Percentiles rank a stretch among this genome's conserved stretches.
Evolutionary conservation across 1,140 invertebrate genomes (phyloP).

Genomic region (Copidosoma floridanum): DNA sequence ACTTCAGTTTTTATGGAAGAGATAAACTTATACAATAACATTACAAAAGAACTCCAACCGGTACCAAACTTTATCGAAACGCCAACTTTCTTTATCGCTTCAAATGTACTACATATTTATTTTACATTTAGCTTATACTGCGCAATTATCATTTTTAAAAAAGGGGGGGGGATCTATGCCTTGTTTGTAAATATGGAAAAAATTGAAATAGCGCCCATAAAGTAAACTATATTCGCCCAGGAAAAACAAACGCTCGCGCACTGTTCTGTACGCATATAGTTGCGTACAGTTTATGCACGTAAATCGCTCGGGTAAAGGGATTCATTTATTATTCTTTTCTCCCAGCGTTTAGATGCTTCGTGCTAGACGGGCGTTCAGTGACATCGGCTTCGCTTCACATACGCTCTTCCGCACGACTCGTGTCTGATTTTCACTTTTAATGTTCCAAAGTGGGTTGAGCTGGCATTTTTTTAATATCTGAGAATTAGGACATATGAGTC

Average conservation of each 20-base stretch:
- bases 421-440: no score
- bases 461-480: constrained; percentile 35
- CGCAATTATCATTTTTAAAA: constrained; percentile 26
- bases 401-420: no score
- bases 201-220: constrained; percentile 7
- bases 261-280: no score
- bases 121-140: neutral
- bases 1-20: no score
- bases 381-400: constrained; percentile 34
- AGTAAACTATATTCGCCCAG: constrained; percentile 8
- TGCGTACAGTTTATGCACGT: constrained; percentile 42
- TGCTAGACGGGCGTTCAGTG: constrained; percentile 1
- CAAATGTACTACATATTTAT: no score
- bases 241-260: neutral
- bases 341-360: neutral
- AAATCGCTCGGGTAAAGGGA: constrained; percentile 44
- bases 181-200: constrained; percentile 4
- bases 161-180: constrained; percentile 5
- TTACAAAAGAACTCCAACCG: no score
- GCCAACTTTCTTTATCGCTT: no score
- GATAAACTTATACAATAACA: no score
- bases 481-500: no score
- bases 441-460: neutral
- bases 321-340: constrained; percentile 45
- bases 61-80: no score